These are phyloP conservation scores for Lithosia quadra DNA, from an alignment of 2,888 invertebrate genomes.

Conservation along the genomic window DNA sequence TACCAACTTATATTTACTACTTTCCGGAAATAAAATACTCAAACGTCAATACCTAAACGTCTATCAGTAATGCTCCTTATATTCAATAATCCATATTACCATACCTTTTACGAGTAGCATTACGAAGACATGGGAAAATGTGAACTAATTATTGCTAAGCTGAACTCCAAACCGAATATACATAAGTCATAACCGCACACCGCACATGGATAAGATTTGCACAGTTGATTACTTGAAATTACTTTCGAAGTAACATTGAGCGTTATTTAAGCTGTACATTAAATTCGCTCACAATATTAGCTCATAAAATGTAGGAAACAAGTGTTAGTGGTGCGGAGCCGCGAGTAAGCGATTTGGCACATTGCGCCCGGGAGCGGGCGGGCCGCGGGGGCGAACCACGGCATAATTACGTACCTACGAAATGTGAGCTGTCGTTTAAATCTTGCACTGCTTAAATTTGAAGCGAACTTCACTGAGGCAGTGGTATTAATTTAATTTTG, in stretches of 20 bases:
- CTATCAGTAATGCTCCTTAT: not conserved
- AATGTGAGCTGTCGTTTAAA: constrained; percentile 84
- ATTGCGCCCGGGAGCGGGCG: constrained; percentile 75
- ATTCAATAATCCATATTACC: not conserved
- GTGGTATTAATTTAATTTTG: constrained; percentile 79
- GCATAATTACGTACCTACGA: constrained; percentile 83
- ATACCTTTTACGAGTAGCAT: not conserved
- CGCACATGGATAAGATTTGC: not conserved
- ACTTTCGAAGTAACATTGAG: constrained; percentile 2
- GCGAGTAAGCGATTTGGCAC: constrained; percentile 86
- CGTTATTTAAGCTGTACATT: constrained; percentile 11
- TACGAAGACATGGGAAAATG: not conserved
- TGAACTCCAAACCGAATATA: constrained; percentile 1
- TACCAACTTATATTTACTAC: too few species aligned
- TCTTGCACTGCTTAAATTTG: constrained; percentile 84
- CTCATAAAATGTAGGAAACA: constrained; percentile 48
- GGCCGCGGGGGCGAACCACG: constrained; percentile 74
- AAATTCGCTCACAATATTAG: constrained; percentile 30
- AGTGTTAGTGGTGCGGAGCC: constrained; percentile 69
- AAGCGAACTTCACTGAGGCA: constrained; percentile 74
- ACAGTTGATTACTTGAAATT: constrained; percentile 4
- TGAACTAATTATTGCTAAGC: not conserved
- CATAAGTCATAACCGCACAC: constrained; percentile 2
- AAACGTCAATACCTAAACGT: not conserved
- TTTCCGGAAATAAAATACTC: not conserved